Percentiles rank a stretch among this genome's conserved stretches.
Evolutionary conservation across 2,888 invertebrate genomes (phyloP).

Genomic region (Alcis repandata): DNA sequence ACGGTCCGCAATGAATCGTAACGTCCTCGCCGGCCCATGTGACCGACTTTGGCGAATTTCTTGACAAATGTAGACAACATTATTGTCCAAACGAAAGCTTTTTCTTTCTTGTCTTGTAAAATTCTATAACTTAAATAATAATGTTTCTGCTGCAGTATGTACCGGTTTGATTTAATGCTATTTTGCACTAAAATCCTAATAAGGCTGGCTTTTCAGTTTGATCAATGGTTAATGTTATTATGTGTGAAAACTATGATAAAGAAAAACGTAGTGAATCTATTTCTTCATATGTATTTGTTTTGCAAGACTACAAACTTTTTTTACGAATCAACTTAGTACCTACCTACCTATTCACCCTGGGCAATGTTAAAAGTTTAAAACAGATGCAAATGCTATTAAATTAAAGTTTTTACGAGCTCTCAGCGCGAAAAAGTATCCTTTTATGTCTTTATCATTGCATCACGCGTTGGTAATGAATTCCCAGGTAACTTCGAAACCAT

Average conservation of each 20-base stretch:
- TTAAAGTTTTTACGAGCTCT: slow-evolving; percentile 44
- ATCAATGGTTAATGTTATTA: too few relatives aligned
- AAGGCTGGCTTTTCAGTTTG: too few relatives aligned
- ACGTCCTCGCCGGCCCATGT: slow-evolving; percentile 37
- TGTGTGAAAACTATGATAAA: not conserved
- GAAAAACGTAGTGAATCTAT: not conserved
- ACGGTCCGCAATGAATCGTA: slow-evolving; percentile 39
- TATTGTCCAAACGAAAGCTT: not conserved
- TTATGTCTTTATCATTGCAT: slow-evolving; percentile 57
- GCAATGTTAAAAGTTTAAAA: not conserved
- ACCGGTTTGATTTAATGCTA: too few relatives aligned
- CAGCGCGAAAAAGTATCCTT: slow-evolving; percentile 48
- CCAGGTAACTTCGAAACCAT: slow-evolving; percentile 50
- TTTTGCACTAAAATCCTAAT: too few relatives aligned
- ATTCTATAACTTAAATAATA: not conserved
- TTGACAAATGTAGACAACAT: slow-evolving; percentile 28
- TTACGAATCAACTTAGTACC: too few relatives aligned
- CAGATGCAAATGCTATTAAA: slow-evolving; percentile 42
- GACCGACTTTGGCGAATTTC: slow-evolving; percentile 42
- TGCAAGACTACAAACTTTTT: too few relatives aligned
- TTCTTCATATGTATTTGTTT: not conserved
- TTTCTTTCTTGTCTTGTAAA: not conserved
- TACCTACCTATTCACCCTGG: too few relatives aligned
- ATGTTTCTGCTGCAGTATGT: too few relatives aligned
- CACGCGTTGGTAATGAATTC: slow-evolving; percentile 52